A percentile compares a stretch with the other conserved stretches of the same genome.
Evolutionary conservation across 1,140 invertebrate genomes (phyloP).

Genomic region (Oreohelix idahoensis): DNA sequence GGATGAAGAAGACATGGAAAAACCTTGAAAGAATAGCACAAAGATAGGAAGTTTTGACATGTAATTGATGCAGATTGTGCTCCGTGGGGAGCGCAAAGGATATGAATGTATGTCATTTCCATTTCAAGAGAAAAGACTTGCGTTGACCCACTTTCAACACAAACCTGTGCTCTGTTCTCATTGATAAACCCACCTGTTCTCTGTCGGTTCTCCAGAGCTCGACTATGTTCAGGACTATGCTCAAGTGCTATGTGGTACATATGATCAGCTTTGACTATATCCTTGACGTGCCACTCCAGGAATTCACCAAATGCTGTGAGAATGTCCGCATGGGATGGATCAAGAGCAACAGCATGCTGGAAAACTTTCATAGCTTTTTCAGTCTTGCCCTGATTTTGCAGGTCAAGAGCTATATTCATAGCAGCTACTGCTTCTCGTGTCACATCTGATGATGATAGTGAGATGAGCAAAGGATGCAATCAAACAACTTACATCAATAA

Average conservation of each 20-base stretch:
- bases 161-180: too few relatives aligned
- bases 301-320: constrained; percentile 95
- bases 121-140: too few relatives aligned
- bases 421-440: constrained; percentile 85
- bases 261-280: constrained; percentile 91
- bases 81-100: too few relatives aligned
- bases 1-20: too few relatives aligned
- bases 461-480: not conserved
- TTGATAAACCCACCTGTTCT: constrained; percentile 79
- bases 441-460: constrained; percentile 51
- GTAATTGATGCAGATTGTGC: too few relatives aligned
- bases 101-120: too few relatives aligned
- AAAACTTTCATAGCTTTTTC: constrained; percentile 91
- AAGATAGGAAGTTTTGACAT: too few relatives aligned
- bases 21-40: too few relatives aligned
- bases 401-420: constrained; percentile 86
- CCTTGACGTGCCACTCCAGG: constrained; percentile 87
- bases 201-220: constrained; percentile 81
- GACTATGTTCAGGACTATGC: constrained; percentile 85
- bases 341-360: constrained; percentile 88
- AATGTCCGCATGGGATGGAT: constrained; percentile 92
- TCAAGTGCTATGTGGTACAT: constrained; percentile 87
- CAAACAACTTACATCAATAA: not conserved
- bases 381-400: constrained; percentile 85
- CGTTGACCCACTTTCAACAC: too few relatives aligned